Evolutionary conservation across 2,113 vertebrate genomes (phyloP).

Genomic region (Onychostoma macrolepis): DNA sequence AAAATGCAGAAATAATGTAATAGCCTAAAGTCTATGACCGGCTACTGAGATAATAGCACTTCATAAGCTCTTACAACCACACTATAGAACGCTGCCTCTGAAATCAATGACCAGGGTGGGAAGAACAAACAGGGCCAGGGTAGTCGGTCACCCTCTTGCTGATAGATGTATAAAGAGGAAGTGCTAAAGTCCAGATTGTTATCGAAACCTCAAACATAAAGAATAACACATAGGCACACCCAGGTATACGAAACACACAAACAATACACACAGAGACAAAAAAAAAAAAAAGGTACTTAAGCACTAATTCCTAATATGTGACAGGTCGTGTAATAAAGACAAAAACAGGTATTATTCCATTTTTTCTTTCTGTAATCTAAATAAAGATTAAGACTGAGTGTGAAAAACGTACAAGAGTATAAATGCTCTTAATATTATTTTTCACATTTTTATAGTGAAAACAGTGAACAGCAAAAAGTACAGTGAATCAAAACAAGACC

Average conservation of each 20-base stretch:
- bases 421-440: neutral
- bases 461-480: neutral
- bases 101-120: slow-evolving; percentile 42
- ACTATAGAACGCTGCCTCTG: neutral
- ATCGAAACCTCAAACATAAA: slow-evolving; percentile 46
- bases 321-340: neutral
- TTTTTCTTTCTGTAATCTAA: neutral
- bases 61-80: slow-evolving; percentile 10
- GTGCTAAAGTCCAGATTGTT: slow-evolving; percentile 66
- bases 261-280: neutral
- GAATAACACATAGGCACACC: slow-evolving; percentile 28
- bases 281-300: neutral
- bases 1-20: neutral
- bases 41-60: neutral
- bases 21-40: neutral
- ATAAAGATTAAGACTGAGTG: neutral
- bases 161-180: slow-evolving; percentile 66
- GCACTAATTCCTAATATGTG: neutral
- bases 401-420: neutral
- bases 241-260: slow-evolving; percentile 28
- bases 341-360: neutral
- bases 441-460: neutral
- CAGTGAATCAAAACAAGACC: neutral
- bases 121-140: slow-evolving; percentile 46
- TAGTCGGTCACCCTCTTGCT: slow-evolving; percentile 52